These are phyloP conservation scores for Anoura caudifer DNA, from an alignment of 2,113 vertebrate species.

Conservation along the genomic window DNA sequence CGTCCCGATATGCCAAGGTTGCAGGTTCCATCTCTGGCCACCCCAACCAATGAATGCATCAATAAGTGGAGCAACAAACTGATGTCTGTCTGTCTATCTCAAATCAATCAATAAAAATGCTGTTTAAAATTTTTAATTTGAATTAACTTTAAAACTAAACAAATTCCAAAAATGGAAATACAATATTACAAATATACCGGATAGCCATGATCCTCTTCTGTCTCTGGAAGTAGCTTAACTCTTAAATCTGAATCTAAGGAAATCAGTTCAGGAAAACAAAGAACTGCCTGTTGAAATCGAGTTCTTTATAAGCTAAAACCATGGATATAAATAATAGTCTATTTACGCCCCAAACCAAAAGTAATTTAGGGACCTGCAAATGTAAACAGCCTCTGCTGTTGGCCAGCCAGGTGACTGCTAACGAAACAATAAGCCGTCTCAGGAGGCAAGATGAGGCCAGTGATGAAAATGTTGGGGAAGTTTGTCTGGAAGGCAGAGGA, in stretches of 20 bases:
- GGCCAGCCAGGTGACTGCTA: background rate
- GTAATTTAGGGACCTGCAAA: background rate
- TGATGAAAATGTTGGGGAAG: background rate
- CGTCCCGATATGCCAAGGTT: too few relatives aligned
- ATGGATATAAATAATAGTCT: background rate
- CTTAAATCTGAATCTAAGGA: background rate
- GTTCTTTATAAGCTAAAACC: background rate
- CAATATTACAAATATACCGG: background rate
- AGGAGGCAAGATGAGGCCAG: background rate
- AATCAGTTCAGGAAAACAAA: conserved; percentile 24
- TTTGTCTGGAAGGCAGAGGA: background rate
- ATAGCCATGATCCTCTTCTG: background rate
- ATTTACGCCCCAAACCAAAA: background rate
- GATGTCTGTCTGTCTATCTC: too few relatives aligned
- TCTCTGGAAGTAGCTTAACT: background rate
- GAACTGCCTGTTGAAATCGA: background rate
- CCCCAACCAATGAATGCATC: too few relatives aligned
- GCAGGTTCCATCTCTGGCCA: too few relatives aligned
- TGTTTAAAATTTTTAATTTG: background rate
- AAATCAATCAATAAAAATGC: too few relatives aligned
- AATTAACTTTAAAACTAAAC: background rate
- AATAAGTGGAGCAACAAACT: too few relatives aligned
- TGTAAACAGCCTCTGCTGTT: background rate
- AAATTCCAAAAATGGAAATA: background rate
- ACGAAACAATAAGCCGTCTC: background rate